Percentiles rank a stretch among this genome's conserved stretches.
phyloP scores from a whole-genome alignment of 2,888 invertebrate genomes.

The Lasioglossum pauxillum region DNA sequence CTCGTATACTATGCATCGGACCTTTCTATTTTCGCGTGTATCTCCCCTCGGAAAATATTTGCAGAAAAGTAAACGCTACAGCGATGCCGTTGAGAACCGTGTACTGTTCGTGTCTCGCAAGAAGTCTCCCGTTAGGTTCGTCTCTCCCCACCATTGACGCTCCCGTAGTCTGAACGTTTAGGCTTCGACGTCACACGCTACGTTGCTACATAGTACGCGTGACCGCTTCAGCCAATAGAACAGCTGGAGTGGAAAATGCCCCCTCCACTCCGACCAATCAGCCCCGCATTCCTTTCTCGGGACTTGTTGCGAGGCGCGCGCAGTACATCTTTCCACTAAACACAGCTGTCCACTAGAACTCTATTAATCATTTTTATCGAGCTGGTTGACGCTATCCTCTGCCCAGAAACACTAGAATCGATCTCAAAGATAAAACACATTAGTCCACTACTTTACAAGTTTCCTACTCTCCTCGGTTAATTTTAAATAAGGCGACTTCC shows the following conservation, averaged over 20 bases:
- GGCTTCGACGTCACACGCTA: not conserved
- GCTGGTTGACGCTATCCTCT: not conserved
- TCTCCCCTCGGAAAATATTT: not conserved
- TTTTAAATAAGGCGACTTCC: not conserved
- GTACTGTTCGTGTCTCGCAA: not conserved
- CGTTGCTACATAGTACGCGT: too few relatives aligned
- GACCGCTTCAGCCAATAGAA: not conserved
- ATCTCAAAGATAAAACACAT: not conserved
- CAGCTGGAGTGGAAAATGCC: not conserved
- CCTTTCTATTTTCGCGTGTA: not conserved
- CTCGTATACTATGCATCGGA: constrained; percentile 13
- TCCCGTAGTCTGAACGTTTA: not conserved
- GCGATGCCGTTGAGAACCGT: not conserved
- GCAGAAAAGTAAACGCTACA: not conserved
- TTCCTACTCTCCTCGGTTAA: not conserved
- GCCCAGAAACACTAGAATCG: not conserved
- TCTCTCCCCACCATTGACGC: not conserved
- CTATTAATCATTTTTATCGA: not conserved
- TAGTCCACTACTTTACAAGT: not conserved
- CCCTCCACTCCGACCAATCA: not conserved
- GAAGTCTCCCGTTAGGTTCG: not conserved
- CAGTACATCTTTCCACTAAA: not conserved
- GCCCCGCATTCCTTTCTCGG: not conserved
- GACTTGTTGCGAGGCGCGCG: not conserved
- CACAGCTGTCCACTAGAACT: not conserved